Evolutionary conservation across 2,888 invertebrate genomes (phyloP), one percentile per base, ranked within the genome.

Genomic region (Phalera bucephala): DNA sequence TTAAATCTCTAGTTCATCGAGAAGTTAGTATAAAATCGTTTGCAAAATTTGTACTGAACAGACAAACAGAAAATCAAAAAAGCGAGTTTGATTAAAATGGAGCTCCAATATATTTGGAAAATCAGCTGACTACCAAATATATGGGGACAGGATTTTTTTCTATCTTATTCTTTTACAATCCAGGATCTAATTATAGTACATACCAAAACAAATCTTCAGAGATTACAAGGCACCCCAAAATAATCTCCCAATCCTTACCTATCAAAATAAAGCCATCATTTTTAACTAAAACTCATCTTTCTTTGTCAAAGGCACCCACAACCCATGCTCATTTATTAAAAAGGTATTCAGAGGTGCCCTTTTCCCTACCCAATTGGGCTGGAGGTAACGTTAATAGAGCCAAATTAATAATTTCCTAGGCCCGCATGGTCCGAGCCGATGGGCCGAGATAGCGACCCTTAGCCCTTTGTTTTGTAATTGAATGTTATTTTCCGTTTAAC

Each of bases 391-490:
- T 70, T 77, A 78, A 80, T 79, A 77, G 71, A 70, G 71, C 64
- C 65, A 79, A 82, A 81, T 80, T 81, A 82, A 78, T 78, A 80
- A 77, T 75, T 76, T 80, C 79, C 80, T 73, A 46, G 47, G 58
- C 78, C 79, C 77, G 79, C 77, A 78, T 78, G 64, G 46, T 44
- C 49, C 23, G 34, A 43, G 54, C 52, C 56, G 60, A 56, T 54
- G 48, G 50, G 62, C 54, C 47, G 41, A 53, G 70, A 69, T 71
- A 69, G 46, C 46, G 29, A 48, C 62, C 70, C 69, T 56, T 48
- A 58, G 68, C 55, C 71, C 72, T 58, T 76, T 78, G 76, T 77
- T 62, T 63, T 50, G 58, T 76, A 73, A 77, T 77, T 78, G 71
- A 60, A 65, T 67, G 64, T 68, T 72, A 74, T 73, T 68, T 69